Base-by-base conservation (phyloP, 2,888 invertebrate genomes). In the Apodemia mormo region DNA sequence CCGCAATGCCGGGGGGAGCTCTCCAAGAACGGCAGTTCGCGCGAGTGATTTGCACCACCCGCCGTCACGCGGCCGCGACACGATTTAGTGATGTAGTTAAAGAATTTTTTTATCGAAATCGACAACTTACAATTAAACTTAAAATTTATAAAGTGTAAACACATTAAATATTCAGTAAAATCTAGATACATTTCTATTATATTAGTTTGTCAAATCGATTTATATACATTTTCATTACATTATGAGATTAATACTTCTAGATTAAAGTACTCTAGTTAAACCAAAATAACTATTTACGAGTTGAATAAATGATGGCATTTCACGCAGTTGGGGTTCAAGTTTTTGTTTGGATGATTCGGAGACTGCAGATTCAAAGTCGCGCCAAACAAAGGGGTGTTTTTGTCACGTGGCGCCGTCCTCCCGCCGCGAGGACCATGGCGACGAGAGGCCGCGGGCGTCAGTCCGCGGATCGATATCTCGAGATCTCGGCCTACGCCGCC, bases 1-100 rank as follows among this genome's bases (percentile, higher is more conserved):
- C 84, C 82, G 79, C 85, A 82, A 76, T 87, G 81, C 84, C 80
- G 78, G 77, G 75, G 77, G 78, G 82, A 80, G 83, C 84, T 83
- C 85, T 87, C 84, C 82, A 89, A 90, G 90, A 92, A 86, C 89
- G 91, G 92, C 89, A 90, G 91, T 92, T 84, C 91, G 89, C 92
- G 92, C 92, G 92, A 91, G 86, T 92, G 92, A 92, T 90, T 91
- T 87, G 92, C 89, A 84, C 92, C 92, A 87, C 92, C 92, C 90
- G 85, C 82, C 82, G 84, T 80, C 82, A 82, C 87, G 88, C 82
- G 89, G 88, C 87, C 90, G 91, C 91, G 90, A 85, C 87, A 81
- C 79, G 79, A 72, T 68, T 78, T 85, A 88, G 89, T 79, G 90
- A 81, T 81, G 89, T 74, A 72, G 71, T 73, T 56, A 66, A 68